A percentile compares a stretch with the other conserved stretches of the same genome.
phyloP scores from a whole-genome alignment of 2,797 vertebrate genomes.

The Buceros bicornis region DNA sequence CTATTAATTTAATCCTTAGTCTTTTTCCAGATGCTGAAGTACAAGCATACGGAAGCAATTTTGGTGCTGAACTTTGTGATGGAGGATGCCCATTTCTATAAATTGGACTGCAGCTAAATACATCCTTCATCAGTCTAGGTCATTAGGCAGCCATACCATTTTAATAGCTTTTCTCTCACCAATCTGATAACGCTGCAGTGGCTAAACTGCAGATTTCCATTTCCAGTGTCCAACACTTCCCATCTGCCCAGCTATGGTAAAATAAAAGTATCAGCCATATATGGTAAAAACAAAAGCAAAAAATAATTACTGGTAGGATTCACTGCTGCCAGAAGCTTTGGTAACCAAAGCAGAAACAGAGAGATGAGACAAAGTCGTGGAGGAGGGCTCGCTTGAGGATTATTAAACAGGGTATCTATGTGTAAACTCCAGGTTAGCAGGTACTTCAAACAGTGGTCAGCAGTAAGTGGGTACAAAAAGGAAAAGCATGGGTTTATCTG shows the following conservation, averaged over 20 bases:
- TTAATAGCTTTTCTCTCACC: not conserved
- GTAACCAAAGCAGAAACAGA: not conserved
- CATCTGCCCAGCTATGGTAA: not conserved
- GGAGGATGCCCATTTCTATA: slow-evolving; percentile 41
- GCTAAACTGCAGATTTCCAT: not conserved
- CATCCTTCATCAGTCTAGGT: slow-evolving; percentile 6
- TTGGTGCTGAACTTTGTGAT: slow-evolving; percentile 25
- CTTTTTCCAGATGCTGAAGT: slow-evolving; percentile 59
- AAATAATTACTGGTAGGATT: not conserved
- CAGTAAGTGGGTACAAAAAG: not conserved
- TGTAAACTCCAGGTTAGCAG: slow-evolving; percentile 1
- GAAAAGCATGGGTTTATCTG: not conserved
- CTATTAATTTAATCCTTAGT: slow-evolving; percentile 51
- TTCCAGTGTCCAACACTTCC: not conserved
- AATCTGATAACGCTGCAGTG: not conserved
- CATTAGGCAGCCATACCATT: not conserved
- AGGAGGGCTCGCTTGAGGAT: not conserved
- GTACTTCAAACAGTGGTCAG: not conserved
- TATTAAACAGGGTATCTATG: not conserved
- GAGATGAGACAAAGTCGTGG: not conserved
- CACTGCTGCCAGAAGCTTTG: not conserved
- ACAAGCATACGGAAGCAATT: slow-evolving; percentile 60
- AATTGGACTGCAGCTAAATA: slow-evolving; percentile 24
- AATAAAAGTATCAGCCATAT: not conserved
- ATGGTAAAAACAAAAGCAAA: not conserved